phyloP scores from a whole-genome alignment of 1,140 invertebrate species.

The Micrasema minimum region DNA sequence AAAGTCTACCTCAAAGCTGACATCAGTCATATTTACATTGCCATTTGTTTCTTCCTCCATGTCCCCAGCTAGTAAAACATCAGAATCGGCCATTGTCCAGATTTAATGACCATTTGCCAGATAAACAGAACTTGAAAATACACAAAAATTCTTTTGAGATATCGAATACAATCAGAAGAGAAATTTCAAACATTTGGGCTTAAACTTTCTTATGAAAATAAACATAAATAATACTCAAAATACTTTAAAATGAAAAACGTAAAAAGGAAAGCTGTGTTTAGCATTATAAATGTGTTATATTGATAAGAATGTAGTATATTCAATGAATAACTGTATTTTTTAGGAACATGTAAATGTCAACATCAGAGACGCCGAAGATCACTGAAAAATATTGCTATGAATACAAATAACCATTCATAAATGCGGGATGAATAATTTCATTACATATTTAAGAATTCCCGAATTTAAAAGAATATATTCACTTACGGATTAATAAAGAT shows the following conservation, averaged over 20 bases:
- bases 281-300: conserved; percentile 9
- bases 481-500: conserved; percentile 41
- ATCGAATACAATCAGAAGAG: background rate
- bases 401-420: conserved; percentile 18
- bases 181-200: conserved; percentile 1
- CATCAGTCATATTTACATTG: conserved; percentile 36
- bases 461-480: conserved; percentile 31
- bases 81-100: conserved; percentile 43
- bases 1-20: conserved; percentile 43
- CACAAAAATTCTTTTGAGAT: conserved; percentile 26
- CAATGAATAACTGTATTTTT: conserved; percentile 18
- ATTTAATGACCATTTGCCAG: conserved; percentile 41
- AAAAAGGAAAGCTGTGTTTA: conserved; percentile 1
- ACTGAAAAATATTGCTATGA: conserved; percentile 5
- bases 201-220: background rate
- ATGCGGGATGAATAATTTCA: background rate
- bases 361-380: conserved; percentile 23
- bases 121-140: conserved; percentile 41
- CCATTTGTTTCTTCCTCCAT: conserved; percentile 47
- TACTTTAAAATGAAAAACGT: conserved; percentile 13
- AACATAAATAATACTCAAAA: conserved; percentile 23
- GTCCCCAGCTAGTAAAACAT: conserved; percentile 41
- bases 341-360: conserved; percentile 34
- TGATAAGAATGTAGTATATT: conserved; percentile 7
- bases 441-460: conserved; percentile 10